A percentile compares a stretch with the other conserved stretches of the same genome.
phyloP scores from a whole-genome alignment of 2,113 vertebrate species.

The Chlorocebus sabaeus region DNA sequence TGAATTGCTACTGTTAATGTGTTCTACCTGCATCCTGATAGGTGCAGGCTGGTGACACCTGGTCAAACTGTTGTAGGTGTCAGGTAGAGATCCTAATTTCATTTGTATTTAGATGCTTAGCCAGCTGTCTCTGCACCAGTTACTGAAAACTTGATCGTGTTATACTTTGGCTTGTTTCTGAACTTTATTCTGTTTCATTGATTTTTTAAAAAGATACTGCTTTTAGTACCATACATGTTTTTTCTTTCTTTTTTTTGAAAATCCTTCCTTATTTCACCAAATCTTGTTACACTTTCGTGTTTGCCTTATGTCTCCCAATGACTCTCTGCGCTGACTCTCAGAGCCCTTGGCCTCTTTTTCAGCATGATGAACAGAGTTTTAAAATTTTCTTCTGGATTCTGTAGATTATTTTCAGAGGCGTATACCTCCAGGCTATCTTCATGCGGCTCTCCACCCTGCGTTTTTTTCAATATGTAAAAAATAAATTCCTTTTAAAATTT shows the following conservation, averaged over 20 bases:
- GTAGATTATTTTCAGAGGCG: not conserved
- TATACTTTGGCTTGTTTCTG: not conserved
- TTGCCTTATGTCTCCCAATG: not conserved
- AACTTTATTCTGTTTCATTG: not conserved
- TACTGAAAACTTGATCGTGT: not conserved
- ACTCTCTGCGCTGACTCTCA: not conserved
- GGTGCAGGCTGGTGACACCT: not conserved
- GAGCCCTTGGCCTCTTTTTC: not conserved
- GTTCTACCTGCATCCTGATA: not conserved
- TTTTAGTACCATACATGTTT: not conserved
- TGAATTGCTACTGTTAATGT: not conserved
- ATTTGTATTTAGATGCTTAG: not conserved
- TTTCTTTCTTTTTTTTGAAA: not conserved
- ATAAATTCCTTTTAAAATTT: not conserved
- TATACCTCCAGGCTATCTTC: not conserved
- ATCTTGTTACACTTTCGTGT: not conserved
- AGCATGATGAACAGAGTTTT: not conserved
- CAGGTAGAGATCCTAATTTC: no score
- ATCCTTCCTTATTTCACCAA: not conserved
- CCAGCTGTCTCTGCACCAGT: not conserved
- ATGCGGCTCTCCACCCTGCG: not conserved
- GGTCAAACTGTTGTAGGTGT: not conserved
- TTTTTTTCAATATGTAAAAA: not conserved
- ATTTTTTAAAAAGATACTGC: not conserved
- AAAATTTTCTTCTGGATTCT: not conserved